Conservation (phyloP, 2,113 vertebrate genomes). For the Pluvianellus socialis region DNA sequence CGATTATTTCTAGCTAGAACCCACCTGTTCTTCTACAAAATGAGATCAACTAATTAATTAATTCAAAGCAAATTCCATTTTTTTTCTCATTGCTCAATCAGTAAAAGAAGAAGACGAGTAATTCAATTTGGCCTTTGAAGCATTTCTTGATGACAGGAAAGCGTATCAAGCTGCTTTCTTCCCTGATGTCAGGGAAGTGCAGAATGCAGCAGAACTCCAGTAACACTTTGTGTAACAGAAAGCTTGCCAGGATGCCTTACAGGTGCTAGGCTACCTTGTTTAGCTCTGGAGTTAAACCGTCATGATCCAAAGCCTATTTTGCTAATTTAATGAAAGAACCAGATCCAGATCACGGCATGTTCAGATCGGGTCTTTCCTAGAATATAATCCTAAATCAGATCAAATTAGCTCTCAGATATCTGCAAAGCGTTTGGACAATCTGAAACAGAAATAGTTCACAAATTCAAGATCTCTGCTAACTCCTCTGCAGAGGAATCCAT, state of each 20-base stretch:
- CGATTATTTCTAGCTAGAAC: not conserved
- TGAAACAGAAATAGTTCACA: not conserved
- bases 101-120: not conserved
- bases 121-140: not conserved
- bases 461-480: not conserved
- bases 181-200: not conserved
- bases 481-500: not conserved
- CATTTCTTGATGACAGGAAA: not conserved
- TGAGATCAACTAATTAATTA: not conserved
- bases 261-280: not conserved
- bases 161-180: not conserved
- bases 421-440: not conserved
- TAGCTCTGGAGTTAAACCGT: not conserved
- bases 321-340: not conserved
- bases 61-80: not conserved
- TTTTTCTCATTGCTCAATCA: not conserved
- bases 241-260: not conserved
- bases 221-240: not conserved
- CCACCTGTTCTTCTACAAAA: not conserved
- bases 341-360: not conserved
- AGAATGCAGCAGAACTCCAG: not conserved
- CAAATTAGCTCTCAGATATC: not conserved
- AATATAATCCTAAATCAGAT: not conserved
- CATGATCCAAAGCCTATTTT: not conserved
- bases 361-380: not conserved